phyloP scores from a whole-genome alignment of 2,113 vertebrate genomes.

The Columbina picui region DNA sequence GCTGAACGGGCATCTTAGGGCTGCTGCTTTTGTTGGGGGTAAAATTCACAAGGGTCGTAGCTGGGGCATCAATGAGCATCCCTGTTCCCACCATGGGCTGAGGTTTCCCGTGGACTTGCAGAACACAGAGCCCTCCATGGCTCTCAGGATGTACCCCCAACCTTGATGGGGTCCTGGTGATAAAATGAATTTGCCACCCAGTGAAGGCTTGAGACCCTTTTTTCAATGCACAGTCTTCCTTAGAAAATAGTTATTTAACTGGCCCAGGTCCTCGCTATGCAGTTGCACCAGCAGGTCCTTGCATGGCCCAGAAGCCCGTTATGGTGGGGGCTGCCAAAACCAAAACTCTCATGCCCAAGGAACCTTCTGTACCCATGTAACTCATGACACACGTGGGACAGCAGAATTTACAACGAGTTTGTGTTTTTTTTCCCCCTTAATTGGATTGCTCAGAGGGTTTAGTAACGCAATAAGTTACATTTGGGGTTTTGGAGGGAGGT shows the following conservation, averaged over 20 bases:
- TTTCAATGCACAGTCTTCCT: background rate
- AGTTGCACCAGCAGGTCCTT: background rate
- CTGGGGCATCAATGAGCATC: background rate
- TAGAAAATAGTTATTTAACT: background rate
- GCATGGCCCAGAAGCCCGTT: background rate
- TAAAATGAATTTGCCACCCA: background rate
- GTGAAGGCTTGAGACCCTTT: background rate
- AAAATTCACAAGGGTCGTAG: background rate
- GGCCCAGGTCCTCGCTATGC: background rate
- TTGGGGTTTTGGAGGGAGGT: background rate
- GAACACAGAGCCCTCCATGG: fast-evolving
- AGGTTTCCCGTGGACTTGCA: background rate
- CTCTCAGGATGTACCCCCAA: background rate
- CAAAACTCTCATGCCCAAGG: background rate
- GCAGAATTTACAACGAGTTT: background rate
- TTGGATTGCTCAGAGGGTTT: background rate
- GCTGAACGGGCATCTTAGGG: background rate
- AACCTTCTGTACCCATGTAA: background rate
- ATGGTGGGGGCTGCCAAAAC: background rate
- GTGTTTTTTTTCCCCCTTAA: background rate
- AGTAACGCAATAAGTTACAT: background rate
- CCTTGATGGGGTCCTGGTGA: background rate
- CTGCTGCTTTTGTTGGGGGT: background rate
- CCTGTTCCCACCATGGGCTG: background rate
- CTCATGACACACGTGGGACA: fast-evolving